Evolutionary conservation across 2,113 vertebrate genomes (phyloP).

Genomic region (Synodontis membranacea): DNA sequence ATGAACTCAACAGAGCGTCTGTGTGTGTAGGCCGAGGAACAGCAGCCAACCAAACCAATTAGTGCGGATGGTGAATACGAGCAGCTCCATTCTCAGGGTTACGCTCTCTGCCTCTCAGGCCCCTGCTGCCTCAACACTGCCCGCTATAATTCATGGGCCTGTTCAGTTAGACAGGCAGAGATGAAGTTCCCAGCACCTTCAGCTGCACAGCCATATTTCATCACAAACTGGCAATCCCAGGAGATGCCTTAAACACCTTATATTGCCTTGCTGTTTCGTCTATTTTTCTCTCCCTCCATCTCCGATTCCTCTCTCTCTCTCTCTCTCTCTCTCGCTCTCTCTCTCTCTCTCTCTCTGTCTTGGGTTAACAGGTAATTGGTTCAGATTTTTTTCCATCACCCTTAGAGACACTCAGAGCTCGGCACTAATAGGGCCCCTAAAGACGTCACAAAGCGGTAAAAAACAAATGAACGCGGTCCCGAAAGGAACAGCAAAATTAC

Average conservation of each 20-base stretch:
- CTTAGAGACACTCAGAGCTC: slow-evolving; percentile 38
- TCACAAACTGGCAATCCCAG: slow-evolving; percentile 73
- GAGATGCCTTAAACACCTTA: slow-evolving; percentile 73
- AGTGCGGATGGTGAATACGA: slow-evolving; percentile 49
- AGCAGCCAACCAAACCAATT: slow-evolving; percentile 54
- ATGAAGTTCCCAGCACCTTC: slow-evolving; percentile 67
- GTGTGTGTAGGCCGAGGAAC: slow-evolving; percentile 35
- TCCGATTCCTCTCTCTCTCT: slow-evolving; percentile 26
- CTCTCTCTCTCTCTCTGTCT: slow-evolving; percentile 46
- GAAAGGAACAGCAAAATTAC: slow-evolving; percentile 48
- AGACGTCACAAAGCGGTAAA: slow-evolving; percentile 45
- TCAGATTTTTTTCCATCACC: slow-evolving; percentile 50
- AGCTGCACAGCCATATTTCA: slow-evolving; percentile 74
- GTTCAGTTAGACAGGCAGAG: slow-evolving; percentile 70
- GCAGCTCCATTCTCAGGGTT: slow-evolving; percentile 49
- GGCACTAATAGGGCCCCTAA: slow-evolving; percentile 55
- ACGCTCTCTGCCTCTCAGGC: slow-evolving; percentile 59
- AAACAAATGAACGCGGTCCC: slow-evolving; percentile 39
- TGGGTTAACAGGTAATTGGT: slow-evolving; percentile 55
- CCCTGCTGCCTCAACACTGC: slow-evolving; percentile 59
- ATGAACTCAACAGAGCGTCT: slow-evolving; percentile 42
- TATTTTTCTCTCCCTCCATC: slow-evolving; percentile 50
- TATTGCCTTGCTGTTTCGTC: slow-evolving; percentile 63
- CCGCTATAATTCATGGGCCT: slow-evolving; percentile 73
- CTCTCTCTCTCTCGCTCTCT: slow-evolving; percentile 51